These are phyloP conservation scores for Limnephilus lunatus DNA, from an alignment of 2,888 invertebrate genomes.

Conservation along the genomic window DNA sequence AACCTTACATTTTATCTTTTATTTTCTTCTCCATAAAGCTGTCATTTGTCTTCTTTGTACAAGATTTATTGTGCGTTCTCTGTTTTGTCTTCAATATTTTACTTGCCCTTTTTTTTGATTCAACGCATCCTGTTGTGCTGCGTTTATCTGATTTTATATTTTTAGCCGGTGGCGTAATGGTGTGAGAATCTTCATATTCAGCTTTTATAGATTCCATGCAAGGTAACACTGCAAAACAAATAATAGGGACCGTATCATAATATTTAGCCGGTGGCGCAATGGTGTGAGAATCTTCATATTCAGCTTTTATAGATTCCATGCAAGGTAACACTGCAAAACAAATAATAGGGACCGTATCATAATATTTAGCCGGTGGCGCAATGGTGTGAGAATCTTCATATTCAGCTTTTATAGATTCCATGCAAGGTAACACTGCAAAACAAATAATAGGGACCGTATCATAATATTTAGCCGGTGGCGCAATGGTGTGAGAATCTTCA, in stretches of 20 bases:
- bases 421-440: neutral
- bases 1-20: constrained; percentile 9
- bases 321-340: neutral
- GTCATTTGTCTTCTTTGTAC: neutral
- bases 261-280: neutral
- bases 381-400: neutral
- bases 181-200: neutral
- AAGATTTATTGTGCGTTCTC: constrained; percentile 7
- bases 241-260: neutral
- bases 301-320: constrained; percentile 29
- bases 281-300: neutral
- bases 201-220: constrained; percentile 31
- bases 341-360: neutral
- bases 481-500: no score
- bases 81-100: constrained; percentile 5
- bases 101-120: constrained; percentile 15
- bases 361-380: neutral
- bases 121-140: neutral
- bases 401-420: constrained; percentile 38
- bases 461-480: no score
- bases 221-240: neutral
- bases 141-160: neutral
- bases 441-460: neutral
- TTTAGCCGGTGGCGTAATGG: neutral
- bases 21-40: neutral